phyloP scores from a whole-genome alignment of 2,888 invertebrate species.

The Rhogogaster chlorosoma region DNA sequence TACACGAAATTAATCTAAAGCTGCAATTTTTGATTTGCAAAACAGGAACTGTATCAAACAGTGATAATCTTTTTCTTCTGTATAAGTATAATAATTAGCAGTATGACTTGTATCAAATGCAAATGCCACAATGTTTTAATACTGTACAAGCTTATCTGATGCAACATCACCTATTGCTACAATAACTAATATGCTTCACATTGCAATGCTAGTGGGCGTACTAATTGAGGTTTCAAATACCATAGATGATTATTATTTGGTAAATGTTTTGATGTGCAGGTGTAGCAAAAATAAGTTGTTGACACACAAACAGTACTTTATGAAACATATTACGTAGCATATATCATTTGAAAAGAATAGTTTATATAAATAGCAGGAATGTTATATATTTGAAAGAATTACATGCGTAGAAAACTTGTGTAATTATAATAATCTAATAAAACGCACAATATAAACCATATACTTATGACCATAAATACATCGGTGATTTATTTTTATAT shows the following conservation, averaged over 20 bases:
- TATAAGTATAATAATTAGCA: neutral
- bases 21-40: neutral
- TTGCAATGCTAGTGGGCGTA: neutral
- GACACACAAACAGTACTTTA: slow-evolving; percentile 23
- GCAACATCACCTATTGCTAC: slow-evolving; percentile 22
- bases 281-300: slow-evolving; percentile 44
- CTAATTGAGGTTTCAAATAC: slow-evolving; percentile 22
- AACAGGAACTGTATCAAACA: slow-evolving; percentile 21
- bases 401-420: neutral
- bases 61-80: neutral
- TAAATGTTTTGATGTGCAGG: slow-evolving; percentile 20
- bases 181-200: neutral
- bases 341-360: neutral
- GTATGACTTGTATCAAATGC: slow-evolving; percentile 15
- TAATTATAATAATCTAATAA: neutral
- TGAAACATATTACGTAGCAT: slow-evolving; percentile 13
- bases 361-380: slow-evolving; percentile 37
- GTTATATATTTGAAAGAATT: neutral
- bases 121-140: neutral
- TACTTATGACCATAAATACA: slow-evolving; percentile 44
- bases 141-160: neutral
- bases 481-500: slow-evolving; percentile 52
- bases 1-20: neutral
- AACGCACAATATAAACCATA: slow-evolving; percentile 19
- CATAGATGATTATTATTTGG: slow-evolving; percentile 13